Conservation (phyloP, 2,888 invertebrate genomes). For the Eupeodes luniger region DNA sequence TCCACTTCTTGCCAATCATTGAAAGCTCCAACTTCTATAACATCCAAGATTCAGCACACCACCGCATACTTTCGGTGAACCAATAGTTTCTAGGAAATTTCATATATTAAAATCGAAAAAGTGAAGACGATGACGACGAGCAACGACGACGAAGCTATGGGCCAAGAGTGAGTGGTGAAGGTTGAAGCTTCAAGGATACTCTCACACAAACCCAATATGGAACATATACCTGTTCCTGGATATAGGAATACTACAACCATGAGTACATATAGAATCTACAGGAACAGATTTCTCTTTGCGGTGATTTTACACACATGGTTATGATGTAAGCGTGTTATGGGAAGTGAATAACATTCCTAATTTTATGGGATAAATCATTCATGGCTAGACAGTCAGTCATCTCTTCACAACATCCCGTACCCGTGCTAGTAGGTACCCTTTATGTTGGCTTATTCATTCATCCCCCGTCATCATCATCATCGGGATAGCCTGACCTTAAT, state of each 20-base stretch:
- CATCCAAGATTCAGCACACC: constrained; percentile 7
- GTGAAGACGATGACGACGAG: neutral
- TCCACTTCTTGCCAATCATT: constrained; percentile 33
- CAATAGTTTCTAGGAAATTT: constrained; percentile 45
- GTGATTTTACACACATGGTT: constrained; percentile 68
- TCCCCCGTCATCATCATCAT: constrained; percentile 10
- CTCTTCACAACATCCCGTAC: constrained; percentile 21
- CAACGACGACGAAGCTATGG: no score
- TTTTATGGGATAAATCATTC: constrained; percentile 83
- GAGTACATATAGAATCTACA: neutral
- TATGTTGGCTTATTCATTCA: constrained; percentile 19
- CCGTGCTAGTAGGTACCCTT: constrained; percentile 3
- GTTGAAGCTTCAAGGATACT: neutral
- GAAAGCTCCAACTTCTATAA: neutral
- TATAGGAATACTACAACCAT: no score
- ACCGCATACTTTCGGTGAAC: neutral
- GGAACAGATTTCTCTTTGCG: constrained; percentile 50
- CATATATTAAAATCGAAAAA: constrained; percentile 24
- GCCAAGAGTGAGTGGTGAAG: neutral
- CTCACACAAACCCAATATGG: neutral
- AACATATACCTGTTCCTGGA: no score
- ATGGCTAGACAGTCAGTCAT: constrained; percentile 78
- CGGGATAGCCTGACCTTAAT: constrained; percentile 61
- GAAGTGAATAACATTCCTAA: constrained; percentile 67
- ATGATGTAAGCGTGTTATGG: constrained; percentile 63